These are phyloP conservation scores for Idris sp. DNA, from an alignment of 1,140 invertebrate species.

Conservation along the genomic window DNA sequence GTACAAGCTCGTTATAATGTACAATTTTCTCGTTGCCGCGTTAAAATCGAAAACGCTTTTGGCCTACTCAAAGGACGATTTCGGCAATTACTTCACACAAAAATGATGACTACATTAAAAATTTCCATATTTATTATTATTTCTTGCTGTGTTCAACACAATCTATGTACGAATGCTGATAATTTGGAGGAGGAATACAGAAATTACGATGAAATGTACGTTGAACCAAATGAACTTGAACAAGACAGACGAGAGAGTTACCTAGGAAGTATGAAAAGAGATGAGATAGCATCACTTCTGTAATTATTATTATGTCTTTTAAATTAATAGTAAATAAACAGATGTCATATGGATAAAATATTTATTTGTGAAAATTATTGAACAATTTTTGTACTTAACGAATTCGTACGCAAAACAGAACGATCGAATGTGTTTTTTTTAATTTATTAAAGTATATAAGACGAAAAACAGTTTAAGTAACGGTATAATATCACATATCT, in stretches of 20 bases:
- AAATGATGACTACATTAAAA: neutral
- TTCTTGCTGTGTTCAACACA: neutral
- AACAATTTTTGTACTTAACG: no score
- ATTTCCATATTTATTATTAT: neutral
- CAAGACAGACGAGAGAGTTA: neutral
- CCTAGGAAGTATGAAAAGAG: neutral
- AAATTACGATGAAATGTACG: neutral
- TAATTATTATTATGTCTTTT: no score
- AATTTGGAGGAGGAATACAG: neutral
- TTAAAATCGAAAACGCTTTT: slow-evolving; percentile 9
- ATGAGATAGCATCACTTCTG: slow-evolving; percentile 1
- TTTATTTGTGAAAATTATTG: no score
- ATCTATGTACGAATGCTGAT: neutral
- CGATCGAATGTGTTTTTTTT: no score
- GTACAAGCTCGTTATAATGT: neutral
- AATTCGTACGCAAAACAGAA: no score
- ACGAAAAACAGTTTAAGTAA: no score
- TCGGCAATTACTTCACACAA: neutral
- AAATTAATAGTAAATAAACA: no score
- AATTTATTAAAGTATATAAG: no score
- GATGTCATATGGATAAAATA: no score
- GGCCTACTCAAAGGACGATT: slow-evolving; percentile 1
- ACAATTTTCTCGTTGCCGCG: neutral
- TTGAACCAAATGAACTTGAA: neutral
- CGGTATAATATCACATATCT: no score